These are phyloP conservation scores for Anoura caudifer DNA, from an alignment of 2,113 vertebrate genomes.

Conservation along the genomic window DNA sequence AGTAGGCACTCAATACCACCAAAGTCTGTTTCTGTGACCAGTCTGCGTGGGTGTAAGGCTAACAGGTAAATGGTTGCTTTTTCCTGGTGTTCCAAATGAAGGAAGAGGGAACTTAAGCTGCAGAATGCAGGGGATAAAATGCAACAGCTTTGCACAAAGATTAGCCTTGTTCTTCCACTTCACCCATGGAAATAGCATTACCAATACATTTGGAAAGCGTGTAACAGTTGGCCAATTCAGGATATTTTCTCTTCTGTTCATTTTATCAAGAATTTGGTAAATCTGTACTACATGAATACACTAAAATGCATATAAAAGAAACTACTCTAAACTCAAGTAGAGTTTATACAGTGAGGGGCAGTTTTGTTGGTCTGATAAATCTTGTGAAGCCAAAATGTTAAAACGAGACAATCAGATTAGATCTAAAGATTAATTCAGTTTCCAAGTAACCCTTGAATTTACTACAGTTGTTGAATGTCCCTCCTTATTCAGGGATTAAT, in stretches of 20 bases:
- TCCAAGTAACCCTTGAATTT: background rate
- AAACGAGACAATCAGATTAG: background rate
- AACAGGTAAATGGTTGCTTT: background rate
- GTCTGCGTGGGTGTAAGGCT: background rate
- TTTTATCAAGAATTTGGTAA: background rate
- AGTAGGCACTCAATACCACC: background rate
- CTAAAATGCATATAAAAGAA: background rate
- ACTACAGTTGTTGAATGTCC: background rate
- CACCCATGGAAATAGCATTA: background rate
- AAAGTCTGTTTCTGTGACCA: background rate
- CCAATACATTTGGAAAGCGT: background rate
- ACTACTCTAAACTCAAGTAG: background rate
- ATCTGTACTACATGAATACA: background rate
- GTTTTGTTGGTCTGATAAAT: background rate
- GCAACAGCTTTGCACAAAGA: background rate
- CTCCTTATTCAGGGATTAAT: background rate
- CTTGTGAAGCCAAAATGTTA: constrained; percentile 9
- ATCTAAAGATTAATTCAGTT: background rate
- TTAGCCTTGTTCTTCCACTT: background rate
- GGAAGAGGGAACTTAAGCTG: background rate
- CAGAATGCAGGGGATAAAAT: background rate
- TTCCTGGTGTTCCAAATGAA: background rate
- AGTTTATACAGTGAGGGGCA: background rate
- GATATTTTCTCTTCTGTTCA: background rate
- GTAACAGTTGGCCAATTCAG: background rate